These are phyloP conservation scores for Astyanax mexicanus DNA, from an alignment of 2,797 vertebrate genomes.

Conservation along the genomic window DNA sequence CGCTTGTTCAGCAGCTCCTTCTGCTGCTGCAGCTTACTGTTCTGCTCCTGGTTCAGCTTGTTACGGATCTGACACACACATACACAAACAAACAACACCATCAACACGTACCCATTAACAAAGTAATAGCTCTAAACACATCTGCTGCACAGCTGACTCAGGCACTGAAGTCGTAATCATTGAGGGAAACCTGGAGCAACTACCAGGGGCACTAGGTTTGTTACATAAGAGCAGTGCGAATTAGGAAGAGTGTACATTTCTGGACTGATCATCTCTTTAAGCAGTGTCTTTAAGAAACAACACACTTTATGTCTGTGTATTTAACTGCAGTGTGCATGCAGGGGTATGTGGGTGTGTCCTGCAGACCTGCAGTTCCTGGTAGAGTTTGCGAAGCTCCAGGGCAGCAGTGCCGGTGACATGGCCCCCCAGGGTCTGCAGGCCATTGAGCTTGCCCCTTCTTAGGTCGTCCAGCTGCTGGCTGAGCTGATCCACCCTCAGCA, in stretches of 20 bases:
- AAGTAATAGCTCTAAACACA: neutral
- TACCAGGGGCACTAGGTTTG: neutral
- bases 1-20: constrained; percentile 97
- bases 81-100: neutral
- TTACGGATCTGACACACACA: constrained; percentile 85
- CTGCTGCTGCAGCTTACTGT: constrained; percentile 96
- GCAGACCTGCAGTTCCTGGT: constrained; percentile 97
- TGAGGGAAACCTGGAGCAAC: neutral
- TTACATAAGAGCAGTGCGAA: neutral
- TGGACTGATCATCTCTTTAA: no score
- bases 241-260: no score
- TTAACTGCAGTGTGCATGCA: neutral
- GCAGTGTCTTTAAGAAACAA: no score
- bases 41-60: constrained; percentile 98
- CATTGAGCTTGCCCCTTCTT: constrained; percentile 92
- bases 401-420: constrained; percentile 91
- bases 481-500: constrained; percentile 95
- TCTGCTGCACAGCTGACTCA: neutral
- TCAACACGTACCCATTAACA: neutral
- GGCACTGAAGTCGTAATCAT: neutral
- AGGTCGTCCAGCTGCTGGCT: constrained; percentile 96
- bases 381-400: constrained; percentile 92
- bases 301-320: neutral
- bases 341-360: neutral
- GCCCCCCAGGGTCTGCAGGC: constrained; percentile 88